Evolutionary conservation across 2,888 invertebrate genomes (phyloP).

Genomic region (Polydrusus cervinus): DNA sequence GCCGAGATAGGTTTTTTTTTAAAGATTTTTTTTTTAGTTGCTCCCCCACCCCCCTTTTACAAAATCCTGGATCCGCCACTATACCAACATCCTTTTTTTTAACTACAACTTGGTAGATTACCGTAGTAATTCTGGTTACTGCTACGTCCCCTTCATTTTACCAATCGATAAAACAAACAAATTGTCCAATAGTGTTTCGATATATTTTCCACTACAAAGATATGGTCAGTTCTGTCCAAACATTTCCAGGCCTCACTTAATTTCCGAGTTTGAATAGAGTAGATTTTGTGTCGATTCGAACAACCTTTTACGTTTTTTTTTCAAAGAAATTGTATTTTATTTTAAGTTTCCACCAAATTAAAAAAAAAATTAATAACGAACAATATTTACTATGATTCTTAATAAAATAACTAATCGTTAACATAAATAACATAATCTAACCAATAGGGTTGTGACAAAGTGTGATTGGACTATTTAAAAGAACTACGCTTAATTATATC

Average conservation of each 20-base stretch:
- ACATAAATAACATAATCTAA: neutral
- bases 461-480: neutral
- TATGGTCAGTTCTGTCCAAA: slow-evolving; percentile 19
- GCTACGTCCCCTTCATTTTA: slow-evolving; percentile 9
- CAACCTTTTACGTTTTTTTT: neutral
- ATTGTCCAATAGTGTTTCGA: slow-evolving; percentile 25
- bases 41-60: no score
- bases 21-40: no score
- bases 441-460: neutral
- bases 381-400: no score
- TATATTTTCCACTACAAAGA: slow-evolving; percentile 2
- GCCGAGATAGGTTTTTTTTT: no score
- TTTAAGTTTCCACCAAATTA: neutral
- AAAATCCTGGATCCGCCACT: no score
- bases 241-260: slow-evolving; percentile 4
- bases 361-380: no score
- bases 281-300: slow-evolving; percentile 4
- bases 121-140: neutral
- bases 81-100: no score
- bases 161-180: neutral
- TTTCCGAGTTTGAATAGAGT: neutral
- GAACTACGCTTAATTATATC: neutral
- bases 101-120: no score
- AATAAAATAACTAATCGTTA: neutral
- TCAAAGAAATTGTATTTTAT: neutral